Percentiles rank a stretch among this genome's conserved stretches.
Conservation (phyloP, 2,888 invertebrate genomes). For the Athalia cordata region DNA sequence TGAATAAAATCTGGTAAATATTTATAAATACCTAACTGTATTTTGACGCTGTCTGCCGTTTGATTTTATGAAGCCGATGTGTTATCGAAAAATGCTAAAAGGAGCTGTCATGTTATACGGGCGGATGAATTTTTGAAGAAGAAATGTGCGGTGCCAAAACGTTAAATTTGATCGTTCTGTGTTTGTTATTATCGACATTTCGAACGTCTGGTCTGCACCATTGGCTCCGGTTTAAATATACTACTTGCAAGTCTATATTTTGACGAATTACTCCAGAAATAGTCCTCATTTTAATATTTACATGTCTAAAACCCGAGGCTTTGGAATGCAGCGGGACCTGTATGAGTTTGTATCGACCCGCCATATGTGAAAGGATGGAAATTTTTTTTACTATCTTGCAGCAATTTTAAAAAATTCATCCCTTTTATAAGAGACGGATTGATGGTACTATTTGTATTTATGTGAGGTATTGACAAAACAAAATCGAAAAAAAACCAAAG, state of each 20-base stretch:
- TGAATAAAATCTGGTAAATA: too few relatives aligned
- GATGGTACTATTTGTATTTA: too few relatives aligned
- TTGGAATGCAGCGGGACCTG: constrained; percentile 18
- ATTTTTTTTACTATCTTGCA: too few relatives aligned
- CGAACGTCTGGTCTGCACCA: constrained; percentile 22
- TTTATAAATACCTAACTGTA: too few relatives aligned
- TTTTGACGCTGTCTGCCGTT: too few relatives aligned
- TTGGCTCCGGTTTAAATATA: constrained; percentile 20
- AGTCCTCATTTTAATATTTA: constrained; percentile 6
- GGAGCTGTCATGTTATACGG: constrained; percentile 1
- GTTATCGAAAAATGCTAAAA: not conserved
- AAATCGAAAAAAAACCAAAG: too few relatives aligned
- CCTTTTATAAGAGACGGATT: too few relatives aligned
- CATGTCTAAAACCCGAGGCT: not conserved
- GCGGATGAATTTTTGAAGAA: constrained; percentile 13
- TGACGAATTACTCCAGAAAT: constrained; percentile 35
- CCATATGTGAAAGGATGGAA: too few relatives aligned
- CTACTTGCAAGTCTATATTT: constrained; percentile 12
- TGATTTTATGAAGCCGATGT: too few relatives aligned
- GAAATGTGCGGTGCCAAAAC: constrained; percentile 15
- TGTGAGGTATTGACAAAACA: too few relatives aligned
- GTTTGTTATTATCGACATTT: constrained; percentile 38
- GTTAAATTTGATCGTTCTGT: constrained; percentile 26
- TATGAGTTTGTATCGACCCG: not conserved
- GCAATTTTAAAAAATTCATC: too few relatives aligned